A percentile compares a stretch with the other conserved stretches of the same genome.
These are phyloP conservation scores for Agrotis ipsilon DNA, from an alignment of 2,888 invertebrate genomes.

Conservation along the genomic window DNA sequence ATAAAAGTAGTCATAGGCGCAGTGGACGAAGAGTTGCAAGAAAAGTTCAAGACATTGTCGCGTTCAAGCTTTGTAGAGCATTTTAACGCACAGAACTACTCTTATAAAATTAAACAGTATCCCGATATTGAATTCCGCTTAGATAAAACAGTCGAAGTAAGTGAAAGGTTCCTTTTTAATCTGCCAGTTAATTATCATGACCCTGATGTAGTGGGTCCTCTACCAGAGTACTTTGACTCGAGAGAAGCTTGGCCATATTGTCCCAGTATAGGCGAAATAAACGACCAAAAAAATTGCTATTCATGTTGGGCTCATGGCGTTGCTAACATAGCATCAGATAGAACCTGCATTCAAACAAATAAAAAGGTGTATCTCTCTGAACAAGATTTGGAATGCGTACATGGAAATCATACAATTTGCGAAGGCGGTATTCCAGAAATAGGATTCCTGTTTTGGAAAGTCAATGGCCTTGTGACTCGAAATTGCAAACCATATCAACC, in stretches of 20 bases:
- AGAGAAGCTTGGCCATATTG: slow-evolving; percentile 9
- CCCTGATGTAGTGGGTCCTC: no score
- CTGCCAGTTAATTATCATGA: no score
- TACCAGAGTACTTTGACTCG: no score
- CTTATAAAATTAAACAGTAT: slow-evolving; percentile 23
- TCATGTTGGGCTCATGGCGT: slow-evolving; percentile 26
- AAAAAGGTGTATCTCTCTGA: neutral
- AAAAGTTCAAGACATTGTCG: slow-evolving; percentile 5
- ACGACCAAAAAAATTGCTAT: neutral
- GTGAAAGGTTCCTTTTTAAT: no score
- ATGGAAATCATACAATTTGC: neutral
- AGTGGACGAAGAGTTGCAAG: slow-evolving; percentile 19
- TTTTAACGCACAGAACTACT: slow-evolving; percentile 2
- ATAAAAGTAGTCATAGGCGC: neutral
- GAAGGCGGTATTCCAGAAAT: neutral
- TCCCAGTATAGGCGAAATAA: slow-evolving; percentile 3
- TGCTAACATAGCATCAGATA: slow-evolving; percentile 29
- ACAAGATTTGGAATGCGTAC: slow-evolving; percentile 11
- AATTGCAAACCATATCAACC: slow-evolving; percentile 9
- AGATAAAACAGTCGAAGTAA: no score
- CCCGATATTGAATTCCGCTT: neutral
- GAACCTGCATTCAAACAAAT: slow-evolving; percentile 14
- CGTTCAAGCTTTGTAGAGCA: slow-evolving; percentile 5
- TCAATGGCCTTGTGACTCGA: neutral
- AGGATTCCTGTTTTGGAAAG: slow-evolving; percentile 2